phyloP scores from a whole-genome alignment of 2,113 vertebrate species.

The Leptocoma aspasia region DNA sequence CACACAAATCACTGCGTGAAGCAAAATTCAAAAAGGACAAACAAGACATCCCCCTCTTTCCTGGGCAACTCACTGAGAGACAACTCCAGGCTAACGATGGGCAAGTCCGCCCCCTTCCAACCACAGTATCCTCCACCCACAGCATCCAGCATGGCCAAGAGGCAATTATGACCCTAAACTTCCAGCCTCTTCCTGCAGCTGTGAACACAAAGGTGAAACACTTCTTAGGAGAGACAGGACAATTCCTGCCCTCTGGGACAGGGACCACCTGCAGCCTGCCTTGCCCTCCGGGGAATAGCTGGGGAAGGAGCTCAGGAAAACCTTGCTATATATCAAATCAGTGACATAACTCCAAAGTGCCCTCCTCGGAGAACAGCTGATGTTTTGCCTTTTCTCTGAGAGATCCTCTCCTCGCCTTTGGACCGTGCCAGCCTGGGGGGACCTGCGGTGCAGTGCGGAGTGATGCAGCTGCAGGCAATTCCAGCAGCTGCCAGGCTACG shows the following conservation, averaged over 20 bases:
- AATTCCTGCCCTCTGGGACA: fast-evolving
- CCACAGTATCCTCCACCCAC: neutral
- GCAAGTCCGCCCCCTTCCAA: neutral
- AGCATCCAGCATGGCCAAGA: neutral
- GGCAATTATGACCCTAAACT: neutral
- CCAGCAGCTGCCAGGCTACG: neutral
- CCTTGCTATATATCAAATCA: neutral
- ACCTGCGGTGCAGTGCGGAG: fast-evolving
- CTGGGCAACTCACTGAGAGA: neutral
- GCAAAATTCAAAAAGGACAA: neutral
- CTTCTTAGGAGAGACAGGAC: neutral
- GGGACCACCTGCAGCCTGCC: neutral
- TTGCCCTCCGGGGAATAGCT: fast-evolving
- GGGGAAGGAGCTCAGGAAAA: neutral
- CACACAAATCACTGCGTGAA: neutral
- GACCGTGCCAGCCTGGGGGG: neutral
- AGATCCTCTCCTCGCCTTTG: neutral
- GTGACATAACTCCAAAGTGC: neutral
- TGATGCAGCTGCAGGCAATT: neutral
- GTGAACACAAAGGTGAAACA: neutral
- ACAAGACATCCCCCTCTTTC: neutral
- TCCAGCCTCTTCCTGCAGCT: neutral
- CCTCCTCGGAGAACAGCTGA: fast-evolving
- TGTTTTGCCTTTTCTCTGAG: neutral
- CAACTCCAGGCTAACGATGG: neutral